These are phyloP conservation scores for Hormaphis cornu DNA, from an alignment of 1,140 invertebrate species.

Conservation along the genomic window DNA sequence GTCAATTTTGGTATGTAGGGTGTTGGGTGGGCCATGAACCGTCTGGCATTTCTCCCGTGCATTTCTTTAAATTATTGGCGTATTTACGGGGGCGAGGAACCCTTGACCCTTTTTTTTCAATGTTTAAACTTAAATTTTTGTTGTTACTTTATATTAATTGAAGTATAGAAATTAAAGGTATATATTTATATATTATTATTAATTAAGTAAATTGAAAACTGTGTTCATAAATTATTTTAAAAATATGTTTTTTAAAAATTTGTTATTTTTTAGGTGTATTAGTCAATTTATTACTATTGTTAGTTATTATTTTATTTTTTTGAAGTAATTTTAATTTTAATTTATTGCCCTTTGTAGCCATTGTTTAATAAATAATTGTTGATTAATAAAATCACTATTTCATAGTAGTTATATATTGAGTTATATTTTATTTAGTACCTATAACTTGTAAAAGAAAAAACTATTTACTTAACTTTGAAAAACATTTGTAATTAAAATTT, in stretches of 20 bases:
- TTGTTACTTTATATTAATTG: background rate
- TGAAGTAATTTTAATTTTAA: background rate
- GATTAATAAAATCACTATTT: conserved; percentile 3
- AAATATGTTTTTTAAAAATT: background rate
- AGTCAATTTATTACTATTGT: conserved; percentile 18
- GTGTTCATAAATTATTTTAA: conserved; percentile 25
- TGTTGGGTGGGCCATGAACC: too few species aligned
- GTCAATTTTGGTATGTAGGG: too few species aligned
- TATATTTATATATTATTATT: background rate
- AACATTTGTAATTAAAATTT: too few species aligned
- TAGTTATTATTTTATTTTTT: background rate
- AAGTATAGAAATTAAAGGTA: background rate
- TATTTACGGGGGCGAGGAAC: too few species aligned
- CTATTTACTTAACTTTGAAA: too few species aligned
- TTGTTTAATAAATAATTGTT: too few species aligned
- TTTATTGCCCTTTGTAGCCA: conserved; percentile 4
- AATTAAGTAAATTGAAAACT: background rate
- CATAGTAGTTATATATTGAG: background rate
- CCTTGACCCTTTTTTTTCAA: background rate
- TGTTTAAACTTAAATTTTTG: background rate
- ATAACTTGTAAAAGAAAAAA: too few species aligned
- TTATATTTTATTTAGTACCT: background rate
- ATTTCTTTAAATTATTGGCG: too few species aligned
- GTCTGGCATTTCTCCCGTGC: too few species aligned
- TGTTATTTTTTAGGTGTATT: conserved; percentile 4